Evolutionary conservation across 2,888 invertebrate genomes (phyloP), one percentile per base, ranked within the genome.

Genomic region (Ichneumon xanthorius): DNA sequence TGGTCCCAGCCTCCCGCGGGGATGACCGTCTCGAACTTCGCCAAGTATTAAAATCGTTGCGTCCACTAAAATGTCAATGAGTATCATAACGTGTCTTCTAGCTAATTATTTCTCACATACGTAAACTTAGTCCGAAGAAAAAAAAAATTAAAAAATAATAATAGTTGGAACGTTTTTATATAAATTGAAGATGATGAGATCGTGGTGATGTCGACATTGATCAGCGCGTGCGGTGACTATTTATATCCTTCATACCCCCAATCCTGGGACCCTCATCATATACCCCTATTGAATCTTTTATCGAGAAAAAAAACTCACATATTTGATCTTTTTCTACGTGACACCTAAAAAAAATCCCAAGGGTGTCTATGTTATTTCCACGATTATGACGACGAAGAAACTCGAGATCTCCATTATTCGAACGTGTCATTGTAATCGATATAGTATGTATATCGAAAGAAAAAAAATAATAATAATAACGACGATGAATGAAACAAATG

Each of bases 1-100:
- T 89, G 88, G 89, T 87, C 73, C 89, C 90, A 91, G 87, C 90
- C 90, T 90, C 88, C 88, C 87, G 86, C 88, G 87, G 80, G 88
- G 86, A 90, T 78, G 58, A 77, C 19, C 65, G 63, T 45, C 16
- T 78, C 22, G 63, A 63, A 72, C 75, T 16, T 78, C 70, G 71
- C 78, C 68, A 71, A 83, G 85, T 48, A 68, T 85, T 82, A 45
- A 50, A 82, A 85, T 82, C 85, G 85, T 85, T 85, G 85, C 82
- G 85, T 85, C 82, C 82, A 73, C 68, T 65, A 70, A 72, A 72
- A 82, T 80, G 82, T 85, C 85, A 82, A 85, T 82, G 71, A 79
- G 82, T 79, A 22, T 82, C 71, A 67, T 76, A 72, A 77, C 26
- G 85, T 85, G 85, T 85, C 82, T 85, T 79, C 50, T 80, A 85